Base-by-base conservation (phyloP, 1,140 invertebrate species). In the Euglossa dilemma region DNA sequence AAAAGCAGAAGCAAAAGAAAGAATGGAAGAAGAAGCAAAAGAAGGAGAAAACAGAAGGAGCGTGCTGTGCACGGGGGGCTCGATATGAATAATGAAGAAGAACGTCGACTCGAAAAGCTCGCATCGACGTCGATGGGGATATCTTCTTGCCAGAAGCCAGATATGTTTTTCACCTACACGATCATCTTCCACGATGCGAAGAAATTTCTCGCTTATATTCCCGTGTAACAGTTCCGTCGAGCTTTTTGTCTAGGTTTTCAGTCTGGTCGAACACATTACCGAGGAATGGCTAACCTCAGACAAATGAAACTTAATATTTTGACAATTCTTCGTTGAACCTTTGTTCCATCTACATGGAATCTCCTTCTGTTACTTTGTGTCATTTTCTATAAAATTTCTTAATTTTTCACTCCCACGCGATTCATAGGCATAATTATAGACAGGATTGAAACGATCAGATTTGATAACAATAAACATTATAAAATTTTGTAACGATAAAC, bases 31-130 rank as follows among this genome's bases (percentile, higher is more conserved):
- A 25, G 36, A 25, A n/a, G n/a, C 16, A 43, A 23, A 59, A n/a
- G 45, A 47, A 23, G 45, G 59, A 69, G 54, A 25, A 18, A 36
- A 69, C 43, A 71, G 59, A 47, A 63, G 76, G 47, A 45, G 59
- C 54, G 57, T n/a, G 70, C 54, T 18, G 71, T 25, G 56, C 28
- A 47, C 64, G 20, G 54, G 28, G 43, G 25, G 56, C 67, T 7
- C 56, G 66, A 84, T 87, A 87, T 88, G 82, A 88, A 80, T 84
- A 88, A 84, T 84, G 76, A 88, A 88, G 82, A 76, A 76, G 85
- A 56, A 73, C 66, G 70, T 67, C 75, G 71, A 50, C 25, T 84
- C 66, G 54, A 80, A 47, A 80, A 80, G 36, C 75, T 79, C 63
- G 75, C 80, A 76, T 87, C 61, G 54, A 87, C 52, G 52, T 87